Evolutionary conservation across 2,888 invertebrate species (phyloP).

Genomic region (Nineta flava): DNA sequence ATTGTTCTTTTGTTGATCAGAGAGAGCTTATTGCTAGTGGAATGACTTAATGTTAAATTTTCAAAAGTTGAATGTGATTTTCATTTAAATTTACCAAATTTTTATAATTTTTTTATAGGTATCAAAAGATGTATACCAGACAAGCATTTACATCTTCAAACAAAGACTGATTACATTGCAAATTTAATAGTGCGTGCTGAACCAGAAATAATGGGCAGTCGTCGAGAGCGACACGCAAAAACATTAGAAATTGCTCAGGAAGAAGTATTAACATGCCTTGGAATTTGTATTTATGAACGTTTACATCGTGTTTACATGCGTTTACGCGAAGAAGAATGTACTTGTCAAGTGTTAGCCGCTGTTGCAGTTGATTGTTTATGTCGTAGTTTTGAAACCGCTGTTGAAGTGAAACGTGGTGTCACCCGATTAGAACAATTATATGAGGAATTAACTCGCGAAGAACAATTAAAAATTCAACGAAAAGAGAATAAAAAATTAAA

Average conservation of each 20-base stretch:
- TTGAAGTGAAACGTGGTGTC: slow-evolving; percentile 77
- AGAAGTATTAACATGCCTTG: slow-evolving; percentile 87
- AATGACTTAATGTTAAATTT: no score
- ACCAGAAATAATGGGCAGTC: slow-evolving; percentile 77
- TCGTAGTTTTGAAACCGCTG: slow-evolving; percentile 78
- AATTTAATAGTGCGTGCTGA: slow-evolving; percentile 79
- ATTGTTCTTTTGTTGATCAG: no score
- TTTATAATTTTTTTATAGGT: slow-evolving; percentile 38
- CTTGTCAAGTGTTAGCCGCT: slow-evolving; percentile 84
- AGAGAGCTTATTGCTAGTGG: no score
- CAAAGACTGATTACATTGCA: slow-evolving; percentile 77
- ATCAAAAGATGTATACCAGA: slow-evolving; percentile 74
- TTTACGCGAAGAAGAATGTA: slow-evolving; percentile 79
- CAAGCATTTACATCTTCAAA: slow-evolving; percentile 75
- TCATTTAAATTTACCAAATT: no score
- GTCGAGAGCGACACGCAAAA: slow-evolving; percentile 85
- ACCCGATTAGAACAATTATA: slow-evolving; percentile 78
- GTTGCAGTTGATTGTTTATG: slow-evolving; percentile 75
- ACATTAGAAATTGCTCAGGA: slow-evolving; percentile 95
- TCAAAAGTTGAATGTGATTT: no score
- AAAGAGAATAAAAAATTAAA: slow-evolving; percentile 79
- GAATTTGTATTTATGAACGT: slow-evolving; percentile 83
- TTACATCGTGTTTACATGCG: slow-evolving; percentile 75
- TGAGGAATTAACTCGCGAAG: slow-evolving; percentile 75
- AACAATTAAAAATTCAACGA: slow-evolving; percentile 66